phyloP scores from a whole-genome alignment of 2,113 vertebrate genomes.

The Oreochromis spilurus region DNA sequence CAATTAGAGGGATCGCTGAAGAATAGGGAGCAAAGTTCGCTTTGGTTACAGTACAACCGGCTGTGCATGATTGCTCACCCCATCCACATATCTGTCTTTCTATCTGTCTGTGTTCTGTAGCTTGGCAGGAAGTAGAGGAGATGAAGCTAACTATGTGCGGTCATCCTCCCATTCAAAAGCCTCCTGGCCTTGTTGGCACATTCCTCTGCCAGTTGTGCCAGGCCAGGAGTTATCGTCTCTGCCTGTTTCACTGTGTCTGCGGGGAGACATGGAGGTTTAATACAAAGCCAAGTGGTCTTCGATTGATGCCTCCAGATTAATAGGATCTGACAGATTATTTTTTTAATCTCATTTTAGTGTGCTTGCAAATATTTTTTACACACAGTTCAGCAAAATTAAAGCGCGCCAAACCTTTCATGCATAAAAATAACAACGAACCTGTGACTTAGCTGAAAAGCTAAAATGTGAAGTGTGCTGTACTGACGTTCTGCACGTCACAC shows the following conservation, averaged over 20 bases:
- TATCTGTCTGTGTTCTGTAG: conserved; percentile 14
- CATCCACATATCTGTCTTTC: conserved; percentile 5
- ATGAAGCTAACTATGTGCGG: conserved; percentile 41
- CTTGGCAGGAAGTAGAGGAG: conserved; percentile 31
- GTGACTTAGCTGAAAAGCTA: background rate
- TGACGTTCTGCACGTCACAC: background rate
- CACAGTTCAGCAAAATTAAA: background rate
- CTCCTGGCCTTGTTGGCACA: conserved; percentile 40
- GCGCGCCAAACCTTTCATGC: background rate
- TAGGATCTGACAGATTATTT: background rate
- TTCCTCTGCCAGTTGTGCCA: conserved; percentile 47
- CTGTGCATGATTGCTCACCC: conserved; percentile 2
- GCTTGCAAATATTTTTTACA: background rate
- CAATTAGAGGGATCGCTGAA: conserved; percentile 60
- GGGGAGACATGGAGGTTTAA: conserved; percentile 43
- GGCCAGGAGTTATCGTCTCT: conserved; percentile 37
- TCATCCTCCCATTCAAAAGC: conserved; percentile 54
- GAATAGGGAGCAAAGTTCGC: conserved; percentile 35
- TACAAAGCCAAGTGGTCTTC: conserved; percentile 25
- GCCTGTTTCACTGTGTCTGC: conserved; percentile 33
- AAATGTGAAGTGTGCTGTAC: background rate
- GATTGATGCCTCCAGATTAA: conserved; percentile 6
- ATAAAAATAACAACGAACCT: background rate
- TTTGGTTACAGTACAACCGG: conserved; percentile 21
- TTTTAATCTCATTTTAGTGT: background rate